Evolutionary conservation across 2,888 invertebrate genomes (phyloP).

Genomic region (Platycheirus rosarum): DNA sequence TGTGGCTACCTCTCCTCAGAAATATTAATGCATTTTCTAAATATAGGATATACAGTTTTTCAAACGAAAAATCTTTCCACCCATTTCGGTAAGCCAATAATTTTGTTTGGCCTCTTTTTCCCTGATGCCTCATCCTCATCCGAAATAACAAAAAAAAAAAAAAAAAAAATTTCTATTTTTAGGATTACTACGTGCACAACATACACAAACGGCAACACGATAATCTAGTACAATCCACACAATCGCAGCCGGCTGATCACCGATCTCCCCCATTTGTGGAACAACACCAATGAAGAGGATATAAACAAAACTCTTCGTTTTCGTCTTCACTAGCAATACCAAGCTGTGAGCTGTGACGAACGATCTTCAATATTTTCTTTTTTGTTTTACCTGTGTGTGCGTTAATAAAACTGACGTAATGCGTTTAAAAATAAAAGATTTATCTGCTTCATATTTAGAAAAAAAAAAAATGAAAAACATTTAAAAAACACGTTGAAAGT

Average conservation of each 20-base stretch:
- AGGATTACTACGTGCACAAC: slow-evolving; percentile 61
- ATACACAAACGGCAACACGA: slow-evolving; percentile 45
- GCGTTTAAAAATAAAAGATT: slow-evolving; percentile 48
- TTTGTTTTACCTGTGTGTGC: slow-evolving; percentile 39
- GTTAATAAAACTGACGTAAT: slow-evolving; percentile 51
- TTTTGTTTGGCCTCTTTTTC: slow-evolving; percentile 44
- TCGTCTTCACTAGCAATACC: too few relatives aligned
- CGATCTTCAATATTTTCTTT: slow-evolving; percentile 18
- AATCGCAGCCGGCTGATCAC: slow-evolving; percentile 35
- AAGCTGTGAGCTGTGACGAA: slow-evolving; percentile 20
- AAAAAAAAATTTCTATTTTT: slow-evolving; percentile 59
- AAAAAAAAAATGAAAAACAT: slow-evolving; percentile 25
- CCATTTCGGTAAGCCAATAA: slow-evolving; percentile 51
- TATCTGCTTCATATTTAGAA: slow-evolving; percentile 8
- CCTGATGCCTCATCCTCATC: slow-evolving; percentile 36
- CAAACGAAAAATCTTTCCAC: slow-evolving; percentile 37
- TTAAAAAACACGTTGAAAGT: not conserved
- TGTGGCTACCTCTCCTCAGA: slow-evolving; percentile 13
- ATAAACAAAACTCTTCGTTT: slow-evolving; percentile 53
- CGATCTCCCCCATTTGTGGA: slow-evolving; percentile 53
- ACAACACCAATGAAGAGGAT: slow-evolving; percentile 22
- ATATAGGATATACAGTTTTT: slow-evolving; percentile 58
- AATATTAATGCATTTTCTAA: slow-evolving; percentile 64
- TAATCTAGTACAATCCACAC: slow-evolving; percentile 63
- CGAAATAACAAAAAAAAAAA: slow-evolving; percentile 44